phyloP scores from a whole-genome alignment of 2,797 vertebrate genomes.

The Acanthornis magna region DNA sequence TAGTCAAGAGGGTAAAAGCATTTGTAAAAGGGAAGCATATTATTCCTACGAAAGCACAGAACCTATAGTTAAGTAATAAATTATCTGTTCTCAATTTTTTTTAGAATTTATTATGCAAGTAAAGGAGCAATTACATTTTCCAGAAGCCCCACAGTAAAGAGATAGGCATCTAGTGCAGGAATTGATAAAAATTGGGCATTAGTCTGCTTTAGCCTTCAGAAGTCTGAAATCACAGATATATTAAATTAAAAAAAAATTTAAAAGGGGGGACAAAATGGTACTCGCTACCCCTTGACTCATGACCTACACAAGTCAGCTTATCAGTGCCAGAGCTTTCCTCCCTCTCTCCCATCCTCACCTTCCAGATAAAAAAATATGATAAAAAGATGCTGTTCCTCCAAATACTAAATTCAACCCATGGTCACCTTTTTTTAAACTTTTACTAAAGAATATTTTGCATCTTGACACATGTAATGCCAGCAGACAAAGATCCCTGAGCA shows the following conservation, averaged over 20 bases:
- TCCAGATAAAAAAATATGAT: background rate
- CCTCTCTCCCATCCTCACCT: background rate
- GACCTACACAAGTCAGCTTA: background rate
- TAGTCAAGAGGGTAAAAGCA: background rate
- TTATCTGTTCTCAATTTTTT: background rate
- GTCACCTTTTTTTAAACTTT: background rate
- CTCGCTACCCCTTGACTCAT: background rate
- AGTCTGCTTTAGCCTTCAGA: background rate
- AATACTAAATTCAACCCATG: background rate
- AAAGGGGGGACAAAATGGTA: background rate
- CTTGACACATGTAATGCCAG: background rate
- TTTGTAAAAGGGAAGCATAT: background rate
- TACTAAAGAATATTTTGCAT: background rate
- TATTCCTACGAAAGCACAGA: background rate
- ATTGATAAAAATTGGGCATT: background rate
- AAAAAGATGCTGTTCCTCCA: background rate
- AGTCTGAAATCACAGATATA: background rate
- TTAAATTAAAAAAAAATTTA: accelerated
- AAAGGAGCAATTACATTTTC: background rate
- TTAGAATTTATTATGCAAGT: background rate
- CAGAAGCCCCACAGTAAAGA: background rate
- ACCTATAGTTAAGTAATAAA: background rate
- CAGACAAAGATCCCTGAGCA: background rate
- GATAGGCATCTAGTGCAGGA: background rate
- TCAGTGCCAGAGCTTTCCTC: background rate